phyloP scores from a whole-genome alignment of 2,888 invertebrate species.

The Operophtera brumata region DNA sequence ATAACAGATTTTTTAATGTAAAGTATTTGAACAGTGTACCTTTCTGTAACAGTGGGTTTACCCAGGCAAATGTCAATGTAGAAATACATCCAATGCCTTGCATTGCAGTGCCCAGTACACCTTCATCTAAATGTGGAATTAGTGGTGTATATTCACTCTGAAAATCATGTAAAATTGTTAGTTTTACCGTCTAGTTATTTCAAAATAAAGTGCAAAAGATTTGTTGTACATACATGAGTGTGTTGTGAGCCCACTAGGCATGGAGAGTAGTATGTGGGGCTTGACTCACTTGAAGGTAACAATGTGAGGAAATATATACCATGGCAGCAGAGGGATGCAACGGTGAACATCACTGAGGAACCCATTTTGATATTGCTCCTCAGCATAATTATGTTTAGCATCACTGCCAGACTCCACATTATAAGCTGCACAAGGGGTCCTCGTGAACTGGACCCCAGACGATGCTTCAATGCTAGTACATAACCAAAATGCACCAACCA shows the following conservation, averaged over 20 bases:
- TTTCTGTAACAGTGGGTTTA: conserved; percentile 90
- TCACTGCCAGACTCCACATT: conserved; percentile 84
- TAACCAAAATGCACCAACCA: conserved; percentile 92
- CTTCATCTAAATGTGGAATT: conserved; percentile 85
- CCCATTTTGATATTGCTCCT: conserved; percentile 82
- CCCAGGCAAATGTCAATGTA: conserved; percentile 92
- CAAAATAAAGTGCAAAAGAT: conserved; percentile 9
- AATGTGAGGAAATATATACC: conserved; percentile 85
- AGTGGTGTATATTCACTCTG: conserved; percentile 83
- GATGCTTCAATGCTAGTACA: conserved; percentile 83
- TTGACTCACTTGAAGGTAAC: conserved; percentile 81
- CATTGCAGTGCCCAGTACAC: conserved; percentile 90
- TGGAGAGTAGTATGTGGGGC: conserved; percentile 73
- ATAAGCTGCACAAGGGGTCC: conserved; percentile 86
- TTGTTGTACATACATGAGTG: conserved; percentile 70
- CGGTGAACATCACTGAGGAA: conserved; percentile 80
- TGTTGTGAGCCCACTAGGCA: conserved; percentile 76
- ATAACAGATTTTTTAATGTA: neutral
- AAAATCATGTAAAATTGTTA: conserved; percentile 22
- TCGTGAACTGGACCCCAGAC: conserved; percentile 84
- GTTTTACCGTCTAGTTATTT: neutral
- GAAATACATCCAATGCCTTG: conserved; percentile 86
- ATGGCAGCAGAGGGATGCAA: conserved; percentile 83
- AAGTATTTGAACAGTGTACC: conserved; percentile 56
- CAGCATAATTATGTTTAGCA: conserved; percentile 85